Evolutionary conservation across 2,797 vertebrate genomes (phyloP), one percentile per base, ranked within the genome.

Genomic region (Eidolon dupreanum): DNA sequence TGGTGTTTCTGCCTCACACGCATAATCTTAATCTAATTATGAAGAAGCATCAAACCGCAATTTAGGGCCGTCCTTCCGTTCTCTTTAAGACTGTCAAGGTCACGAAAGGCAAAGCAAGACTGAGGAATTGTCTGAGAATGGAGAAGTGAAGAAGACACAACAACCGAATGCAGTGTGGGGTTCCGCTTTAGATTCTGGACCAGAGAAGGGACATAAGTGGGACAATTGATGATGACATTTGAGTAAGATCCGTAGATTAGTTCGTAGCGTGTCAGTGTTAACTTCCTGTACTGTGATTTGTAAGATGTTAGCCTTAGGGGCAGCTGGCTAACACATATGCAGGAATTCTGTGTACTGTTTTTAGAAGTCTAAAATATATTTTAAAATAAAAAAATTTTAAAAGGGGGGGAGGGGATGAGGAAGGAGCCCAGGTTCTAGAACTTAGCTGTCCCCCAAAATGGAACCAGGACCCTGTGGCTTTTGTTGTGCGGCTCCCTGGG

Each of bases 301-400:
- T 24, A 31, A n/a, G 51, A n/a, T 53, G 26, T 22, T 57, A 6
- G 33, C 51, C 8, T 22, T 38, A 31, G 63, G 49, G 13, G 43
- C 74, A 36, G 53, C 51, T 65, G 66, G 24, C 13, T 33, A 55
- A 38, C 49, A 31, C 31, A 59, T 36, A 2, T 15, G 57, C 1
- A 16, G 51, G 33, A 82, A 13, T 46, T 10, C 19, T 43, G 3
- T 24, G 53, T 1, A 2, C 63, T 74, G 10, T 11, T 49, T 70
- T 70, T 83, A 8, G 33, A 66, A 87, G 17, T 57, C 65, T 81
- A 90, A 96, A 88, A 88, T 36, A 90, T 53, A 78, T 41, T 91
- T 92, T 81, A 84, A 66, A 75, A 61, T 73, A n/a, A 65, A 86
- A 22, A 65, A 24, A 6, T 28, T 74, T 31, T 6, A 1, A 53